Evolutionary conservation across 2,888 invertebrate species (phyloP).

Genomic region (Synergus laeviventris): DNA sequence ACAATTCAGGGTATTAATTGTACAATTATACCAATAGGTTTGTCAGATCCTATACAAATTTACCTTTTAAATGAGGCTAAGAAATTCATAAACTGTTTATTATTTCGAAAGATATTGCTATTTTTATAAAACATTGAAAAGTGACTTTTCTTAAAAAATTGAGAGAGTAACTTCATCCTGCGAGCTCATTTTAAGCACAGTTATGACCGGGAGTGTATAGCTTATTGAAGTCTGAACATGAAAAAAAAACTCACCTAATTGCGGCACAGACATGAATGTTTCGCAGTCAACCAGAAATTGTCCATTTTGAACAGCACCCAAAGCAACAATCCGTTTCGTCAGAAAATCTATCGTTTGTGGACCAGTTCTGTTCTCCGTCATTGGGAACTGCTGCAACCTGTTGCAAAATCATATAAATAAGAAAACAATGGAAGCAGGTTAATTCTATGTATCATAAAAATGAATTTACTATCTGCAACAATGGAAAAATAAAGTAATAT

Average conservation of each 20-base stretch:
- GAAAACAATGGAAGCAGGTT: neutral
- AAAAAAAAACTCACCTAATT: slow-evolving; percentile 78
- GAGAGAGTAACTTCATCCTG: no score
- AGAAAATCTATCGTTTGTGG: slow-evolving; percentile 92
- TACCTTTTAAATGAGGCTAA: neutral
- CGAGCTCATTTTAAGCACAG: no score
- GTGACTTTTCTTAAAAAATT: no score
- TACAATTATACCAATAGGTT: no score
- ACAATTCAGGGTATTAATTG: neutral
- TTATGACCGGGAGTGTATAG: no score
- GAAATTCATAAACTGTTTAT: neutral
- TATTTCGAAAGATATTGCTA: no score
- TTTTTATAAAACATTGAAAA: no score
- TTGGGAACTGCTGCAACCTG: slow-evolving; percentile 90
- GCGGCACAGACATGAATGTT: slow-evolving; percentile 89
- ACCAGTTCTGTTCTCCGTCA: slow-evolving; percentile 93
- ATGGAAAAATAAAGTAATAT: neutral
- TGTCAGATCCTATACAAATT: neutral
- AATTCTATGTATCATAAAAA: neutral
- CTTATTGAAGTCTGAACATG: no score
- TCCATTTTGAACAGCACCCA: slow-evolving; percentile 92
- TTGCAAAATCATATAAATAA: slow-evolving; percentile 43
- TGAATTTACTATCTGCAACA: neutral
- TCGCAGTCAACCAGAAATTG: slow-evolving; percentile 97
- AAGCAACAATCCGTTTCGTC: slow-evolving; percentile 88